Evolutionary conservation across 2,888 invertebrate genomes (phyloP).

Genomic region (Neoaliturus tenellus): DNA sequence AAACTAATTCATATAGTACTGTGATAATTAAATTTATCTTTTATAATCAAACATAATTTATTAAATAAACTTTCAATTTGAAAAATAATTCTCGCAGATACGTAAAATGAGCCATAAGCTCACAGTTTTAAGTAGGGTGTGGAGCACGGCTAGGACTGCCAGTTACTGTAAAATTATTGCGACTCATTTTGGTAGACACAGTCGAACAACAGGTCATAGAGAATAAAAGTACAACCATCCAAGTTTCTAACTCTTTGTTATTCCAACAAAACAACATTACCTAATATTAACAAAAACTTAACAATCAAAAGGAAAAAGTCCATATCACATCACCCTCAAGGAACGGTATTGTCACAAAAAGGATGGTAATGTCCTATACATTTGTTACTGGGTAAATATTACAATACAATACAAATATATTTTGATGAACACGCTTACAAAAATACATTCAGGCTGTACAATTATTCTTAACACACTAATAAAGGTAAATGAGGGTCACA

Average conservation of each 20-base stretch:
- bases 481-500: not conserved
- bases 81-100: too few species aligned
- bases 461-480: slow-evolving; percentile 43
- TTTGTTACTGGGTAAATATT: slow-evolving; percentile 35
- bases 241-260: slow-evolving; percentile 45
- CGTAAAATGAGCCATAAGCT: too few species aligned
- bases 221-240: not conserved
- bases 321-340: slow-evolving; percentile 41
- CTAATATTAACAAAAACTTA: slow-evolving; percentile 53
- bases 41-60: too few species aligned
- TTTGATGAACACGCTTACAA: slow-evolving; percentile 43
- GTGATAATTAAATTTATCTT: too few species aligned
- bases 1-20: too few species aligned
- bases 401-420: slow-evolving; percentile 49
- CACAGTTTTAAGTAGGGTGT: too few species aligned
- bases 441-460: slow-evolving; percentile 50
- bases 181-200: too few species aligned
- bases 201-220: too few species aligned
- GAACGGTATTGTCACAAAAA: slow-evolving; percentile 47
- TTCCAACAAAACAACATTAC: slow-evolving; percentile 52
- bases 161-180: too few species aligned
- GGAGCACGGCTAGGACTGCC: too few species aligned
- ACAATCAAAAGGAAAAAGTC: slow-evolving; percentile 51
- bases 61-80: too few species aligned
- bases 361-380: slow-evolving; percentile 51